Percentiles rank a stretch among this genome's conserved stretches.
These are phyloP conservation scores for Trochalopteron elliotii DNA, from an alignment of 2,113 vertebrate genomes.

Conservation along the genomic window DNA sequence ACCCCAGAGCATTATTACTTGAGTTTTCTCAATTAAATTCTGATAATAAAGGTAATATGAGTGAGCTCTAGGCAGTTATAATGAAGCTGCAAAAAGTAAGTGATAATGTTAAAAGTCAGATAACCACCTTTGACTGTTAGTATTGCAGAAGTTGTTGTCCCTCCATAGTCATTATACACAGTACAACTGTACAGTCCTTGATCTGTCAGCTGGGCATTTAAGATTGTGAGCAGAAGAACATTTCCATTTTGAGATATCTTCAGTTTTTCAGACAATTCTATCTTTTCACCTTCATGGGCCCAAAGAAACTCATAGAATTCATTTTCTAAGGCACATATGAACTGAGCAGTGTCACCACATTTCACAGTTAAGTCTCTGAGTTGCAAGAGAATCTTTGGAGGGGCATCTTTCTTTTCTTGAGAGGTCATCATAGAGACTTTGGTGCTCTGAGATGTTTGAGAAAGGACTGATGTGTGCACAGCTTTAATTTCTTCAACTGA, in stretches of 20 bases:
- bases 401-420: not conserved
- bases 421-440: not conserved
- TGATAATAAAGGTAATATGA: not conserved
- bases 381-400: constrained; percentile 74
- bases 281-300: constrained; percentile 76
- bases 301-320: constrained; percentile 75
- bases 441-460: constrained; percentile 37
- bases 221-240: constrained; percentile 77
- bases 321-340: constrained; percentile 82
- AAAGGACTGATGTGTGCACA: constrained; percentile 28
- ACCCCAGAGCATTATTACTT: not conserved
- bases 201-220: constrained; percentile 74
- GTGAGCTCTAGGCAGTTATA: not conserved
- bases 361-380: constrained; percentile 80
- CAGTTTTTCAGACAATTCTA: constrained; percentile 75
- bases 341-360: constrained; percentile 76
- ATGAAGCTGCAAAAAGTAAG: constrained; percentile 57
- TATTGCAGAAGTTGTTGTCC: constrained; percentile 80
- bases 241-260: constrained; percentile 75
- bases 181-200: constrained; percentile 84
- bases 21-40: not conserved
- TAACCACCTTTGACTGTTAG: constrained; percentile 89
- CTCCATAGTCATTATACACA: constrained; percentile 74
- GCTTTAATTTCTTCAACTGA: constrained; percentile 20
- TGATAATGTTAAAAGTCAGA: constrained; percentile 74